Base-by-base conservation (phyloP, 2,113 vertebrate species). In the Pelvicachromis taeniatus region DNA sequence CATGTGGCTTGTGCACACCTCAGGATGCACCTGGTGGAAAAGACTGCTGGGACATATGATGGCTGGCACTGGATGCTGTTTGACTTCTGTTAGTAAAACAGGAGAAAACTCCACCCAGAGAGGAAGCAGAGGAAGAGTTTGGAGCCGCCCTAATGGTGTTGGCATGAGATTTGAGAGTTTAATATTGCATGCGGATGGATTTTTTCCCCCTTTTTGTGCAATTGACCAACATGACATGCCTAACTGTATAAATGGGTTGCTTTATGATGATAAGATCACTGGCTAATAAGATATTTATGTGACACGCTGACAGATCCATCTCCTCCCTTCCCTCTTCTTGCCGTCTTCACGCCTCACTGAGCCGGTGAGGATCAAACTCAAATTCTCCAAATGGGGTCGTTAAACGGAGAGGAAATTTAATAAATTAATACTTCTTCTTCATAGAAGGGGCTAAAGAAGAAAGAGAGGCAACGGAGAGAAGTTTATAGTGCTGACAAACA, bases 221-320 rank as follows among this genome's bases (percentile, higher is more conserved):
- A 96, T 96, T 95, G 96, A 97, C 96, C 96, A 95, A 96, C 90
- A 93, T 96, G 96, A 96, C 96, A 95, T 94, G 95, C 95, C 95
- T 97, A 96, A 97, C 96, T 96, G 93, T 95, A 97, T 97, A 98
- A 97, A 98, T 97, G 97, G 96, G 97, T 92, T 96, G 95, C 96
- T 97, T 97, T 97, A 97, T 95, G 97, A 96, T 96, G 97, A 97
- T 97, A 97, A 96, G 96, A 97, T 98, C 97, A 97, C 96, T 97
- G 96, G 96, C 97, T 97, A 97, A 97, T 97, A 96, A 97, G 97
- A 98, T 97, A 98, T 98, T 98, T 98, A 98, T 97, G 97, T 97
- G 97, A 97, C 97, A 97, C 87, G 91, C 95, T 97, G 97, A 97
- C 96, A 96, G 96, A 97, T 97, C 94, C 94, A 92, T 95, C 93